phyloP scores from a whole-genome alignment of 1,140 invertebrate species.

The Brachionus manjavacas region DNA sequence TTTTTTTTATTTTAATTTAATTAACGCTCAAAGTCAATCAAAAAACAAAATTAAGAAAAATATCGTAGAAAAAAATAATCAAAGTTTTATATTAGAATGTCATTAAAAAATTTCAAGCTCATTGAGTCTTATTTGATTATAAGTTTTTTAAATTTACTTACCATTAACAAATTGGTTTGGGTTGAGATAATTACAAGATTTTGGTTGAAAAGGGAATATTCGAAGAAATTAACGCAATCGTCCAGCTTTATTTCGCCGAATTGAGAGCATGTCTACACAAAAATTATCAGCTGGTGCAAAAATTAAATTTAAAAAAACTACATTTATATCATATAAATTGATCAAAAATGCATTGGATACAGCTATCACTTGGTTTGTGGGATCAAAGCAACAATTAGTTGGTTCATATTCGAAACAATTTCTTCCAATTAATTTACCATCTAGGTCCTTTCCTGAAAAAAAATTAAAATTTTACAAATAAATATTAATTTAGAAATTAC shows the following conservation, averaged over 20 bases:
- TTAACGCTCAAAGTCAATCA: too few species aligned
- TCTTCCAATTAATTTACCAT: background rate
- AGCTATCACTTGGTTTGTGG: slow-evolving; percentile 1
- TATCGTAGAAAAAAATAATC: too few species aligned
- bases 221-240: slow-evolving; percentile 14
- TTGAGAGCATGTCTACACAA: background rate
- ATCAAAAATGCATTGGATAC: background rate
- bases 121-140: too few species aligned
- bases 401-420: slow-evolving; percentile 18
- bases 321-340: background rate
- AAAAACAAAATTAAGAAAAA: background rate
- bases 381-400: background rate
- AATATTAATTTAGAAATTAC: background rate
- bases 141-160: background rate
- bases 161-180: background rate
- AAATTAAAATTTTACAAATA: too few species aligned
- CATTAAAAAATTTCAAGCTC: background rate
- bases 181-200: background rate
- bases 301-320: background rate
- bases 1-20: too few species aligned
- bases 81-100: too few species aligned
- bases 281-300: background rate
- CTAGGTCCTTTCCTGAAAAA: background rate
- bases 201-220: background rate
- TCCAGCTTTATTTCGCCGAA: background rate